Evolutionary conservation across 1,140 invertebrate species (phyloP), one percentile per base, ranked within the genome.

Genomic region (Choristoneura fumiferana): DNA sequence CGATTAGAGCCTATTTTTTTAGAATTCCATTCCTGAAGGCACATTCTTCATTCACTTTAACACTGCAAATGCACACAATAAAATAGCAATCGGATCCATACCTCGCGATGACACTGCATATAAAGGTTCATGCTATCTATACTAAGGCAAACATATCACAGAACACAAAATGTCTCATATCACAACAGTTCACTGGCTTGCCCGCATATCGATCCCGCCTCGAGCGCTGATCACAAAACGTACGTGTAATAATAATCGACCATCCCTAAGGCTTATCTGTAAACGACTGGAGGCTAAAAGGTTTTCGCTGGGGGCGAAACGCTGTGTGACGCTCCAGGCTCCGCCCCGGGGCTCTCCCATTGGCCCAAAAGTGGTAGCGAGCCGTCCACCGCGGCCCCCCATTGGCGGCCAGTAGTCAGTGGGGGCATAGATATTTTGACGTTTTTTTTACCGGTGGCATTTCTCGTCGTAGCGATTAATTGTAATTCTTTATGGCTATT

Each of bases 271-370:
- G 84, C 84, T 87, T 88, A 88, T 88, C 85, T 78, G 81, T 81
- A 88, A 85, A 88, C 85, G 85, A 88, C 85, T 87, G 85, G 64
- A 85, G 85, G 85, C 85, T 75, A 88, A 87, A 84, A 88, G 84
- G 73, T 78, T 88, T 88, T 88, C 65, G 83, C 84, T 87, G 81
- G 81, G 85, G 85, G 85, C 84, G 81, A 87, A 87, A 84, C 73
- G 72, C 69, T 67, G 72, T 60, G 73, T 75, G 78, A 73, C 67
- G 82, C 83, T 84, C 53, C 60, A 78, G 78, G 81, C 85, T 79
- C 85, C 85, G 81, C 85, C 85, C 84, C 73, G 75, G 81, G 85
- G 66, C 38, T 35, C 67, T 29, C 69, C 78, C 69, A 86, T 88
- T 88, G 85, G 85, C 79, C 66, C 63, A 66, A 74, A 74, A 76